These are phyloP conservation scores for Nasua narica DNA, from an alignment of 2,797 vertebrate species.

Conservation along the genomic window DNA sequence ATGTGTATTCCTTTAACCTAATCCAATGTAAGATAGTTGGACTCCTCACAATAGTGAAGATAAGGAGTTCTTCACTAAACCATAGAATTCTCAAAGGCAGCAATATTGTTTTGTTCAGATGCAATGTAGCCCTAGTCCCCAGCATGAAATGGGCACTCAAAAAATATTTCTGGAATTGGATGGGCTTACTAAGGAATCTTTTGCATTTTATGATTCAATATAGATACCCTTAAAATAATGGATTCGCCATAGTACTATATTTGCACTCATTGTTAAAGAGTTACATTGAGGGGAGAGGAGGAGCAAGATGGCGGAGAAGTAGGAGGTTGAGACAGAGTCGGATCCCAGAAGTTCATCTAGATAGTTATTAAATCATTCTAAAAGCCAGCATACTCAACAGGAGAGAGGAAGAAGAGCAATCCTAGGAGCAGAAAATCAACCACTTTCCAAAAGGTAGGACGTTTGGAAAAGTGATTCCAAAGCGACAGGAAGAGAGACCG, in stretches of 20 bases:
- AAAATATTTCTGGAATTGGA: not conserved
- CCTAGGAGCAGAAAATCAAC: too few species aligned
- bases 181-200: conserved; percentile 24
- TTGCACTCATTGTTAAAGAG: not conserved
- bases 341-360: too few species aligned
- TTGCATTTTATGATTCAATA: conserved; percentile 17
- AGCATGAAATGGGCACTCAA: not conserved
- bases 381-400: too few species aligned
- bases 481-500: too few species aligned
- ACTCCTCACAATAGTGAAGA: not conserved
- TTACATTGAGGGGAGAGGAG: too few species aligned
- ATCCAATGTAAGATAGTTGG: not conserved
- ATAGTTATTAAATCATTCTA: too few species aligned
- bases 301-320: too few species aligned
- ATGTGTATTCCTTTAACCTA: not conserved
- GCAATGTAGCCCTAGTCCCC: not conserved
- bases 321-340: too few species aligned
- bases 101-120: not conserved
- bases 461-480: too few species aligned
- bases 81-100: not conserved
- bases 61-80: not conserved
- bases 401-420: too few species aligned
- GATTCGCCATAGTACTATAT: not conserved
- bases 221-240: conserved; percentile 40
- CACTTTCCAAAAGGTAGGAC: too few species aligned